Base-by-base conservation (phyloP, 2,888 invertebrate species). In the Pachymerium ferrugineum region DNA sequence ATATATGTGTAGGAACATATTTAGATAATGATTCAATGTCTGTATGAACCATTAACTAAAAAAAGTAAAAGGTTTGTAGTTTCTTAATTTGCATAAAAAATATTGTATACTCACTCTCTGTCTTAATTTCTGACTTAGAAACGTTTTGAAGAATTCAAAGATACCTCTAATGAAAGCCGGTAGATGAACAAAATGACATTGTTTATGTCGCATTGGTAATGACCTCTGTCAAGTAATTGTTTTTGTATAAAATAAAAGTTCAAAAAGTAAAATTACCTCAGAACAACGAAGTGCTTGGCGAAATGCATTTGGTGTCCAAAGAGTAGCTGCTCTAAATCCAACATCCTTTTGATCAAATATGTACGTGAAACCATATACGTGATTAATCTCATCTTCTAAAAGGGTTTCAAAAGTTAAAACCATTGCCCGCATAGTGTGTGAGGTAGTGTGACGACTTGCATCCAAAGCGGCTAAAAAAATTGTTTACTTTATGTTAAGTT, bases 311-410 rank as follows among this genome's bases (percentile, higher is more conserved):
- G 90, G 91, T 1, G 90, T 89, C 83, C 91, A 91, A 6, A 91
- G 84, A 0, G 91, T 90, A 72, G 92, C 84, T 79, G 90, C 89
- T 0, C 90, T 88, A 78, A 91, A 89, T 77, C 89, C 88, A 76
- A 91, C 89, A 0, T 90, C 89, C 74, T 86, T 86, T 29, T 90
- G 89, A 79, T 92, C 92, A 1, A 81, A 89, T 16, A 81, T 89
- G 83, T 93, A 92, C 0, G 90, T 89, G 79, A 90, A 87, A 12
- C 93, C 93, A 14, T 89, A 85, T 6, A 92, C 86, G 83, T 93
- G 93, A 78, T 87, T 89, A 77, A 91, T 89, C 81, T 93, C 92
- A 80, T 92, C 90, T 80, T 92, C 92, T 85, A 93, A 86, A 68
- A 92, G 81, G 0, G 90, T 88, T 81, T 93, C 93, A 81, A 90